Base-by-base conservation (phyloP, 2,113 vertebrate species). In the Tinamus guttatus region DNA sequence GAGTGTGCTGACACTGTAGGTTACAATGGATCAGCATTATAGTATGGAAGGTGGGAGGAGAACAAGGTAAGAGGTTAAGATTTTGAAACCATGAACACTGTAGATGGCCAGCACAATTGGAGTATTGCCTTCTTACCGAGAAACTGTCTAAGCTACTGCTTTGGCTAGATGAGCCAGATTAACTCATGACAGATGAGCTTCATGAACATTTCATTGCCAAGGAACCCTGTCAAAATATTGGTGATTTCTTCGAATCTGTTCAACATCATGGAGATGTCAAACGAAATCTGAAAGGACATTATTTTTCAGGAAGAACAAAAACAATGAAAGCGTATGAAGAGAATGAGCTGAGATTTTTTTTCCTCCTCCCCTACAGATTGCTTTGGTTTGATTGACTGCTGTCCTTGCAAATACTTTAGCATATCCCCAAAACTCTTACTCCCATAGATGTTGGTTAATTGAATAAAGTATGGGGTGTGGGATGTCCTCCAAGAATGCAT, bases 151-250 rank as follows among this genome's bases (percentile, higher is more conserved):
- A 97, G 93, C 52, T 96, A 94, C 94, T 96, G 95, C 95, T 97
- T 97, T 97, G 97, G 97, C 96, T 97, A 97, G 95, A 97, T 95
- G 96, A 96, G 96, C 95, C 96, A 96, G 95, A 97, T 97, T 95
- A 97, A 91, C 94, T 97, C 95, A 96, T 97, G 96, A 97, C 97
- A 97, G 96, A 97, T 97, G 96, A 97, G 96, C 94, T 97, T 97
- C 95, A 95, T 95, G 97, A 97, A 96, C 95, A 83, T 96, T 97
- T 97, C 96, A 97, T 97, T 97, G 97, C 97, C 96, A 97, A 97
- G 95, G 93, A 97, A 96, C 95, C 94, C 92, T 97, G 97, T 97
- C 97, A 97, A 97, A 97, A 97, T 97, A 97, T 97, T 97, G 96
- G 97, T 97, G 96, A 97, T 97, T 97, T 97, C 96, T 96, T 87